Base-by-base conservation (phyloP, 1,140 invertebrate species). In the Pantala flavescens region DNA sequence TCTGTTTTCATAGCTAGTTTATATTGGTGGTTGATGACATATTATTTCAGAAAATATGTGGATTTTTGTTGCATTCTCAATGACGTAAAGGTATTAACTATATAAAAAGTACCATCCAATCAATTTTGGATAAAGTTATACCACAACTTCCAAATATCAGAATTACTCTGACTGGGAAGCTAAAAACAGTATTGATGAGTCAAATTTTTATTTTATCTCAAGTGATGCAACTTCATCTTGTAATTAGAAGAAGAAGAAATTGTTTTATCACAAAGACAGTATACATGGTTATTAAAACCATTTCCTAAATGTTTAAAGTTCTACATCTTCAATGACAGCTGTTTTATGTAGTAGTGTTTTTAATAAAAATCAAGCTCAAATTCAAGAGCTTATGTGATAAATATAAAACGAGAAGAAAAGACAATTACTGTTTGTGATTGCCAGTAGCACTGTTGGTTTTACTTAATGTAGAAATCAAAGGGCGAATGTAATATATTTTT, bases 381-480 rank as follows among this genome's bases (percentile, higher is more conserved):
- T 19, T 12, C n/a, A 63, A 63, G 49, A 63, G 49, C 49, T 63
- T 63, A 63, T 63, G 49, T 63, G 49, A 63, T 63, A 63, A 63
- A 16, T 63, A 21, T 63, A 63, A 63, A 63, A 63, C 5, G 49
- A 63, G 49, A 63, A 19, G 49, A 63, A 63, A 63, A 63, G 49
- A 63, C 49, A 63, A 21, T 63, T 63, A 63, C 49, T 7, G 49
- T 63, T 63, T 63, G 49, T 63, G 49, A 63, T 63, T 63, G n/a
- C n/a, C 49, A 3, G 49, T 63, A 63, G 49, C 49, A 63, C n/a
- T 19, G n/a, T 63, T 63, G 49, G 49, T 63, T 63, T 63, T 21
- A 63, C 49, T 63, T 63, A 63, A 63, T 21, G n/a, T 63, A 63
- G 49, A 63, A 63, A 63, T 63, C 49, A 63, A 63, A 63, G 49